Base-by-base conservation (phyloP, 2,888 invertebrate species). In the Bhutanitis thaidina region DNA sequence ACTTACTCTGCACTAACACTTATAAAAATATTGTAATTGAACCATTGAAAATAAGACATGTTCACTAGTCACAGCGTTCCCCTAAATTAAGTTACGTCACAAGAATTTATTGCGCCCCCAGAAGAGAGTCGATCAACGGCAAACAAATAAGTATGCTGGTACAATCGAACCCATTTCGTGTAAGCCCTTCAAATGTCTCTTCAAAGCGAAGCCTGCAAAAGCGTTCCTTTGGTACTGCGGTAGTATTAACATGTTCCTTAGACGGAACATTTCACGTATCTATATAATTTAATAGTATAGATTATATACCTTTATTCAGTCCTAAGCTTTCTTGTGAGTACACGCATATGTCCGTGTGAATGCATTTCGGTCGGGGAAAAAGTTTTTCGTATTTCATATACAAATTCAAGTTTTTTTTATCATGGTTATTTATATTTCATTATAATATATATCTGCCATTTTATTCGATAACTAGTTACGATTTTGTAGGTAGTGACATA, bases 61-160 rank as follows among this genome's bases (percentile, higher is more conserved):
- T 35, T 40, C 16, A 9, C 25, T 35, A 43, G 37, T 44, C 16
- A 27, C 51, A 12, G 43, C 48, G 40, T 55, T 55, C 55, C 56
- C 56, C 58, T 57, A 61, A 62, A 64, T 64, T 62, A 56, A 55
- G 59, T 61, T 62, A 56, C 57, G 54, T 53, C 52, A 57, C 57
- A 51, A 53, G 54, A 53, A 46, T 34, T 16, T 50, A 56, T 54
- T 49, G 57, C 62, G 52, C 55, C 60, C 59, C 47, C 58, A 55
- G 56, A 47, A 55, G 60, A 27, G 60, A 77, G 72, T 81, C 83
- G 79, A 85, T 86, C 81, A 77, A 63, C 62, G 66, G 70, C 84
- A 84, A 84, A 84, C 81, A 83, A 81, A 77, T 83, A 84, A 80
- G 79, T 71, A 73, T 80, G 80, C 81, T 73, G 78, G 72, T 72